These are phyloP conservation scores for Saccostrea cuccullata DNA, from an alignment of 1,140 invertebrate genomes.

Conservation along the genomic window DNA sequence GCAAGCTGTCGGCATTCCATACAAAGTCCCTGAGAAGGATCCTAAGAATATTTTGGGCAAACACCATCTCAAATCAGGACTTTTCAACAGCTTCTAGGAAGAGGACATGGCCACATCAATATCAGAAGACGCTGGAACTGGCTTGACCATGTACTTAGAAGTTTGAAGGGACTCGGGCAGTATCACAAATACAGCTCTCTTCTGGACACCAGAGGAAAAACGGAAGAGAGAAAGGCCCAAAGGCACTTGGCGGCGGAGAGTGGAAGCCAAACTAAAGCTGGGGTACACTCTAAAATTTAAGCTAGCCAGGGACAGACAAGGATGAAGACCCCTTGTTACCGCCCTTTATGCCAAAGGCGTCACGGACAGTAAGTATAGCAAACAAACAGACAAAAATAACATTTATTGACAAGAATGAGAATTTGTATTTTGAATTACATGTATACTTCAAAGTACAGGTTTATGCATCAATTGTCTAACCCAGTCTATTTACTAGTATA, in stretches of 20 bases:
- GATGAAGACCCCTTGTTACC: not conserved
- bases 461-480: too few relatives aligned
- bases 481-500: too few relatives aligned
- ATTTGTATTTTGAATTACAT: too few relatives aligned
- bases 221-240: not conserved
- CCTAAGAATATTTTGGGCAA: conserved; percentile 4
- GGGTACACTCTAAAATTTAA: not conserved
- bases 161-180: not conserved
- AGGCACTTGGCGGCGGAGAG: not conserved
- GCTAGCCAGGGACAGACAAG: not conserved
- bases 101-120: not conserved
- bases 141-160: not conserved
- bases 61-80: conserved; percentile 39
- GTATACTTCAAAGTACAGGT: too few relatives aligned
- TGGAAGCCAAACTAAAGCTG: not conserved
- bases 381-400: too few relatives aligned
- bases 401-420: too few relatives aligned
- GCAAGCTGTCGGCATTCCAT: conserved; percentile 38
- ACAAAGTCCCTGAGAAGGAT: not conserved
- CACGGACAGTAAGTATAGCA: not conserved
- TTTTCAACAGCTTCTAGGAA: conserved; percentile 28
- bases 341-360: not conserved
- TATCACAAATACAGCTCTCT: not conserved
- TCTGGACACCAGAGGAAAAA: not conserved
- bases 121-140: not conserved